Evolutionary conservation across 2,888 invertebrate genomes (phyloP).

Genomic region (Phorcus lineatus): DNA sequence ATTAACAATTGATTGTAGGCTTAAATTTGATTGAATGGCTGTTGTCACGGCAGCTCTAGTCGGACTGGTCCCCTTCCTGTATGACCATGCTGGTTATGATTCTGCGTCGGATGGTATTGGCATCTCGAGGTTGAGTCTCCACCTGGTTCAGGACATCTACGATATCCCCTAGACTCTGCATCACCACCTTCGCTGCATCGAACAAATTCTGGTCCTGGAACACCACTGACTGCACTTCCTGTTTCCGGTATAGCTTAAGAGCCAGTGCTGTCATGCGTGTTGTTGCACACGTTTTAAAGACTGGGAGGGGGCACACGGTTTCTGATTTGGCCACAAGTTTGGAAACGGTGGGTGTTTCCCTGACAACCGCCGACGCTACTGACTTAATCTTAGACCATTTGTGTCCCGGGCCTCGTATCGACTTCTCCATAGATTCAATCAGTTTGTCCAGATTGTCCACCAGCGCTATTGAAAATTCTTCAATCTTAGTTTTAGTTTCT

Average conservation of each 20-base stretch:
- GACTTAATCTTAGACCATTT: constrained; percentile 58
- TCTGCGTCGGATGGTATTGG: constrained; percentile 11
- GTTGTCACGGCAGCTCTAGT: background rate
- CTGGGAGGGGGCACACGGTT: constrained; percentile 53
- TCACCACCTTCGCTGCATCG: constrained; percentile 10
- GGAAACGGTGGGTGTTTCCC: constrained; percentile 55
- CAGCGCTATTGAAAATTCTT: constrained; percentile 39
- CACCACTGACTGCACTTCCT: background rate
- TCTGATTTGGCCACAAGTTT: constrained; percentile 42
- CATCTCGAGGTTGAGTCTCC: background rate
- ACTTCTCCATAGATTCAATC: constrained; percentile 42
- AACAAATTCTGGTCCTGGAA: constrained; percentile 16
- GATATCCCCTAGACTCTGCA: background rate
- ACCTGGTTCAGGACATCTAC: constrained; percentile 15
- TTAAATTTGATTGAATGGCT: too few relatives aligned
- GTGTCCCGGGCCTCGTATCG: constrained; percentile 33
- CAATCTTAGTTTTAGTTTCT: constrained; percentile 27
- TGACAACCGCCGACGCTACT: constrained; percentile 55
- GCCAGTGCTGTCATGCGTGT: constrained; percentile 31
- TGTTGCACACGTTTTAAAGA: constrained; percentile 25
- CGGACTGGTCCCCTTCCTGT: background rate
- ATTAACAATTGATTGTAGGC: too few relatives aligned
- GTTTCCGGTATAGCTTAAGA: constrained; percentile 16
- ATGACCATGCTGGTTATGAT: background rate
- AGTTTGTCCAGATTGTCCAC: constrained; percentile 51